phyloP scores from a whole-genome alignment of 2,113 vertebrate species.

The Grammomys dolichurus region DNA sequence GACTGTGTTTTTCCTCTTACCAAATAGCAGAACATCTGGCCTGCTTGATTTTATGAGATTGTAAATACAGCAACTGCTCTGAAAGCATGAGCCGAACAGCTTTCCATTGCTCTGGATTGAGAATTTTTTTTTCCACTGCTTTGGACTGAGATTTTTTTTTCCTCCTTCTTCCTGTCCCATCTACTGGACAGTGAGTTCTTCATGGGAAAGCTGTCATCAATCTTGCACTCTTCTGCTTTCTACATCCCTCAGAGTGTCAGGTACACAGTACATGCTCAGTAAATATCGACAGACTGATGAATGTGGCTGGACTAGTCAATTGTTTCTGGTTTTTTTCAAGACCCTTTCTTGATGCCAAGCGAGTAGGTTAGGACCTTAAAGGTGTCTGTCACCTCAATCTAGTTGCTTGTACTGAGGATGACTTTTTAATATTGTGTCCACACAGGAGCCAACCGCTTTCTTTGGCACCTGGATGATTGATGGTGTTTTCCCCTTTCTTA shows the following conservation, averaged over 20 bases:
- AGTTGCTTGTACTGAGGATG: slow-evolving; percentile 44
- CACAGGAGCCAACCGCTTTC: neutral
- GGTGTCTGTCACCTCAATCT: slow-evolving; percentile 35
- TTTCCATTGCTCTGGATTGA: slow-evolving; percentile 44
- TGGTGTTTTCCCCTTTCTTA: slow-evolving; percentile 62
- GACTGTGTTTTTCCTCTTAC: neutral
- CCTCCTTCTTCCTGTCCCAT: neutral
- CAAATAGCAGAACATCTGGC: slow-evolving; percentile 52
- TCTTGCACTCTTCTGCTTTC: slow-evolving; percentile 43
- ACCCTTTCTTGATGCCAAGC: slow-evolving; percentile 33
- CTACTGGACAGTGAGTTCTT: slow-evolving; percentile 26
- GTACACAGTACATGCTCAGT: slow-evolving; percentile 33
- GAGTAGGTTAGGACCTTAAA: slow-evolving; percentile 55
- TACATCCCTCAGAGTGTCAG: neutral
- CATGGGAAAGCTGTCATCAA: slow-evolving; percentile 47
- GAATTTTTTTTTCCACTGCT: neutral
- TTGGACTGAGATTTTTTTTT: too few species aligned
- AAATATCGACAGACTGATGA: slow-evolving; percentile 32
- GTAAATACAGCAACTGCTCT: slow-evolving; percentile 46
- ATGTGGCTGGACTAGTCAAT: neutral
- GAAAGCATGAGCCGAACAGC: slow-evolving; percentile 15
- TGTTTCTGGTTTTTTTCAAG: slow-evolving; percentile 24
- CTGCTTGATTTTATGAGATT: slow-evolving; percentile 59
- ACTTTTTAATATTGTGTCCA: slow-evolving; percentile 51
- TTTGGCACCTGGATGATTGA: slow-evolving; percentile 68